Conservation (phyloP, 2,113 vertebrate species). For the Lampris incognitus region DNA sequence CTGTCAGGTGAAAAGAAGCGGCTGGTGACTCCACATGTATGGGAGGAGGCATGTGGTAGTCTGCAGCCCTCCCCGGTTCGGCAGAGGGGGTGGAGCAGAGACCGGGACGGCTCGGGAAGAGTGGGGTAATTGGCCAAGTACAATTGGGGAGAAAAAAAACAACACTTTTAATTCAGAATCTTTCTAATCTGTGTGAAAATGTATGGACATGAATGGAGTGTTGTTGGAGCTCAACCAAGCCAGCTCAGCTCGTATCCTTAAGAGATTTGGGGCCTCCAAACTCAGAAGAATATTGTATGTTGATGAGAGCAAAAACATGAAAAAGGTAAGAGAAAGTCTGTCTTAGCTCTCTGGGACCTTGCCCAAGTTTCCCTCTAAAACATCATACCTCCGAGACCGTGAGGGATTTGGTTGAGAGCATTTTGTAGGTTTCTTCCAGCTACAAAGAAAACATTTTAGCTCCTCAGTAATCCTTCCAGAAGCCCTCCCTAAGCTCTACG, state of each 20-base stretch:
- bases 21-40: no score
- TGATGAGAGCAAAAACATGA: slow-evolving; percentile 11
- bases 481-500: slow-evolving; percentile 73
- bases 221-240: background rate
- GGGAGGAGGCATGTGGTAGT: no score
- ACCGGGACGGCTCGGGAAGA: no score
- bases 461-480: slow-evolving; percentile 76
- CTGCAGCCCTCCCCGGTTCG: no score
- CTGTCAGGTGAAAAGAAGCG: no score
- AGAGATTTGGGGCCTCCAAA: slow-evolving; percentile 2
- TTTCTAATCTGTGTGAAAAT: no score
- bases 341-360: slow-evolving; percentile 25
- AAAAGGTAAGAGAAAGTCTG: slow-evolving; percentile 14
- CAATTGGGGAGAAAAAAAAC: no score
- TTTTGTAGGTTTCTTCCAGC: slow-evolving; percentile 80
- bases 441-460: slow-evolving; percentile 85
- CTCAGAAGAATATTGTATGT: background rate
- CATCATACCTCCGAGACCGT: slow-evolving; percentile 33
- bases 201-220: background rate
- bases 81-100: no score
- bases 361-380: slow-evolving; percentile 40
- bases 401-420: slow-evolving; percentile 66
- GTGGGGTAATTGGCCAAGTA: no score
- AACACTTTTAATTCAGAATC: no score
- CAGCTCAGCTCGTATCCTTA: background rate